phyloP scores from a whole-genome alignment of 1,140 invertebrate species.

The Odontomachus brunneus region DNA sequence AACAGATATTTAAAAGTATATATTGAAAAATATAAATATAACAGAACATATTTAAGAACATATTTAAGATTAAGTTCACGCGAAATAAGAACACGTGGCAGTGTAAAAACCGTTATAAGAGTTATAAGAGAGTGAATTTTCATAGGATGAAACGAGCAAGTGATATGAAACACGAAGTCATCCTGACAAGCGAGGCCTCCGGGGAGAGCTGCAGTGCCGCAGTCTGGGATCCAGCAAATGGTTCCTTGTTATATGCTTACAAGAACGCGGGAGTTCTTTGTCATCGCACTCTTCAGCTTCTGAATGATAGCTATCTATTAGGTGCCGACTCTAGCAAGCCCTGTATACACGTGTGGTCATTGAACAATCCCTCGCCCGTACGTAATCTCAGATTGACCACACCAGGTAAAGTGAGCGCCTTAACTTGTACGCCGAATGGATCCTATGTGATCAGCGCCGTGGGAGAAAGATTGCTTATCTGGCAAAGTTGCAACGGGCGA shows the following conservation, averaged over 20 bases:
- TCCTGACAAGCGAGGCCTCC: slow-evolving; percentile 89
- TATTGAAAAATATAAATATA: too few relatives aligned
- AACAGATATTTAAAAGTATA: too few relatives aligned
- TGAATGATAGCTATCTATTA: slow-evolving; percentile 90
- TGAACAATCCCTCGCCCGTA: slow-evolving; percentile 91
- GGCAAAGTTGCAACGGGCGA: slow-evolving; percentile 92
- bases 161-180: slow-evolving; percentile 84
- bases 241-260: slow-evolving; percentile 90
- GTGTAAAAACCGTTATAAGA: too few relatives aligned
- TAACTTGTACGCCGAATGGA: slow-evolving; percentile 89
- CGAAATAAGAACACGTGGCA: too few relatives aligned
- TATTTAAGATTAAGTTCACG: too few relatives aligned
- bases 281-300: slow-evolving; percentile 87
- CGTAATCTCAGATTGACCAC: slow-evolving; percentile 90
- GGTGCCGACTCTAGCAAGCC: slow-evolving; percentile 90
- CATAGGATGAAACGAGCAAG: slow-evolving; percentile 49
- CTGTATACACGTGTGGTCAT: slow-evolving; percentile 91
- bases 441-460: slow-evolving; percentile 91
- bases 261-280: slow-evolving; percentile 89
- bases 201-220: slow-evolving; percentile 88
- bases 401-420: slow-evolving; percentile 90
- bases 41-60: too few relatives aligned
- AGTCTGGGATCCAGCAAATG: slow-evolving; percentile 91
- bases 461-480: slow-evolving; percentile 93
- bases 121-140: too few relatives aligned